These are phyloP conservation scores for Galagoides demidoff DNA, from an alignment of 2,797 vertebrate species.

Conservation along the genomic window DNA sequence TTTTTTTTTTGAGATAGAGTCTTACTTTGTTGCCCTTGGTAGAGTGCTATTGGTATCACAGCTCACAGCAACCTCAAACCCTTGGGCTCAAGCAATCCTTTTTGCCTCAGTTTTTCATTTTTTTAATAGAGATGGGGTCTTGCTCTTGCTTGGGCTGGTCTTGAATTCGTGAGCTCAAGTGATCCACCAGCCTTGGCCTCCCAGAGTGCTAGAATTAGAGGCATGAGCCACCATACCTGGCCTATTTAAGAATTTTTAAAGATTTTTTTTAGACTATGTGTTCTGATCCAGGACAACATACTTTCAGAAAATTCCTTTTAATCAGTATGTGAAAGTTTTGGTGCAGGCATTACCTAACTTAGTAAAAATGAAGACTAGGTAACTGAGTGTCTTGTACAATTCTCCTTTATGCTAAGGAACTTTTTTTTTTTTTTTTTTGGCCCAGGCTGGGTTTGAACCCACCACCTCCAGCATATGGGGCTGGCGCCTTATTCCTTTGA, in stretches of 20 bases:
- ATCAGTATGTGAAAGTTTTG: slow-evolving; percentile 5
- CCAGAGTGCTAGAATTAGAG: background rate
- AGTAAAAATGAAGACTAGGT: slow-evolving; percentile 41
- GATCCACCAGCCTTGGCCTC: background rate
- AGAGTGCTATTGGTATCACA: background rate
- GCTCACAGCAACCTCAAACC: background rate
- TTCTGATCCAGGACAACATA: background rate
- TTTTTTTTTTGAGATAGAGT: background rate
- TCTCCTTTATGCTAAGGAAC: background rate
- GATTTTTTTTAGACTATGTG: background rate
- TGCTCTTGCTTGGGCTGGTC: background rate
- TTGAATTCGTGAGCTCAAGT: background rate
- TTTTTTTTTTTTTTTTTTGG: background rate
- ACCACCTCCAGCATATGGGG: too few species aligned
- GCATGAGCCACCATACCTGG: too few species aligned
- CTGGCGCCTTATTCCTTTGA: too few species aligned
- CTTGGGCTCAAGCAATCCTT: background rate
- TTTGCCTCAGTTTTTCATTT: background rate
- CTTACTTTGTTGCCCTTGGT: background rate
- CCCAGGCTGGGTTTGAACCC: too few species aligned
- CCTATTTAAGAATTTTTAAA: background rate
- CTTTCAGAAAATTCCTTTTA: slow-evolving; percentile 38
- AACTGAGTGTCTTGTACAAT: background rate
- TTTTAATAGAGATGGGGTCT: background rate
- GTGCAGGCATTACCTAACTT: background rate